Conservation (phyloP, 2,888 invertebrate genomes). For the Zaprionus obscuricornis region DNA sequence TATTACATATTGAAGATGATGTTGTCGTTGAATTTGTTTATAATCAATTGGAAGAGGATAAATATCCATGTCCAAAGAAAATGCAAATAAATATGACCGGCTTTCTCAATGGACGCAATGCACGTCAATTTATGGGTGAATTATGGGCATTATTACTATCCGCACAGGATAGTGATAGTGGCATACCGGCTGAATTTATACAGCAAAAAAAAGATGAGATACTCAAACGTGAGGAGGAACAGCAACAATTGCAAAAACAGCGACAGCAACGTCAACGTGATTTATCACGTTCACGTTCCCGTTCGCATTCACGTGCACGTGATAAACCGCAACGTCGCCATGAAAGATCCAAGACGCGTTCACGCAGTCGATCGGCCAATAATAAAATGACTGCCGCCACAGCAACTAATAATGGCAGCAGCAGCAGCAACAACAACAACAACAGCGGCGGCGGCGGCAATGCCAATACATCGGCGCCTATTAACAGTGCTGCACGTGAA, state of each 20-base stretch:
- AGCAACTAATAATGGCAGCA: constrained; percentile 39
- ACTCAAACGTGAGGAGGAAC: constrained; percentile 88
- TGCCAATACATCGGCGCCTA: constrained; percentile 22
- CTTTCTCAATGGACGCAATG: constrained; percentile 98
- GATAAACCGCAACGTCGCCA: constrained; percentile 42
- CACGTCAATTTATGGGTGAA: constrained; percentile 98
- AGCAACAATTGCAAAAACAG: constrained; percentile 53
- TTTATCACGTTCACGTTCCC: constrained; percentile 82
- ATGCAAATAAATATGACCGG: constrained; percentile 99
- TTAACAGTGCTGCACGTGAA: constrained; percentile 75
- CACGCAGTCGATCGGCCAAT: constrained; percentile 46
- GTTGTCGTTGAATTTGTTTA: constrained; percentile 99
- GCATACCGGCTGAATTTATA: constrained; percentile 97
- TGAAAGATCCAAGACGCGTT: constrained; percentile 60
- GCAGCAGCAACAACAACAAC: constrained; percentile 49
- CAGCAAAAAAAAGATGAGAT: constrained; percentile 99
- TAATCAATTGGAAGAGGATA: constrained; percentile 97
- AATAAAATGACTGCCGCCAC: constrained; percentile 36
- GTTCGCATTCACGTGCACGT: constrained; percentile 67
- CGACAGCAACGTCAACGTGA: constrained; percentile 61
- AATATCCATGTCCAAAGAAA: constrained; percentile 98
- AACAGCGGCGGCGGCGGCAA: constrained; percentile 49
- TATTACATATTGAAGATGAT: constrained; percentile 98
- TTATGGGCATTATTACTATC: constrained; percentile 97
- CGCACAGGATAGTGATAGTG: constrained; percentile 97